Conservation (phyloP, 2,888 invertebrate species). For the Erebia epiphron region DNA sequence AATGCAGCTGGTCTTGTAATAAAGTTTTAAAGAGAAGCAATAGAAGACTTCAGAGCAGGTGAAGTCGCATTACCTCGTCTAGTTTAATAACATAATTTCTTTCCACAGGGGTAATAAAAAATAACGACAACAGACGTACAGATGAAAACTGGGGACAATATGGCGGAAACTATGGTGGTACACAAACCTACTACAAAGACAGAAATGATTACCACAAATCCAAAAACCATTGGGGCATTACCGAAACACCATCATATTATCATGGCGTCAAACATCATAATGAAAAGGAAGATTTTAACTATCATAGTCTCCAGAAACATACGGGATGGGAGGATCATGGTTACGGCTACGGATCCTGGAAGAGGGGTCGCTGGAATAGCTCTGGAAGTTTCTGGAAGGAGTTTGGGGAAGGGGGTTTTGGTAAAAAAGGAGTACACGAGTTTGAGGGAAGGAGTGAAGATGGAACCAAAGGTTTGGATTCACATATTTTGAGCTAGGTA, state of each 20-base stretch:
- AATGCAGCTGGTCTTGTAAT: no score
- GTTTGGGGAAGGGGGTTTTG: constrained; percentile 53
- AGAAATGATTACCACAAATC: constrained; percentile 70
- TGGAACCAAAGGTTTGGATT: constrained; percentile 54
- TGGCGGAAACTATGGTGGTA: constrained; percentile 82
- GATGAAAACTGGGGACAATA: constrained; percentile 83
- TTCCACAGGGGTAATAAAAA: constrained; percentile 56
- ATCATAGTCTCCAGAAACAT: constrained; percentile 71
- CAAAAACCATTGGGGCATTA: constrained; percentile 79
- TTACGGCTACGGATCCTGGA: constrained; percentile 67
- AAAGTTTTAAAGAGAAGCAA: no score
- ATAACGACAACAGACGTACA: constrained; percentile 53
- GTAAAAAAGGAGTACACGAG: constrained; percentile 47
- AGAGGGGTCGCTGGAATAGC: constrained; percentile 63
- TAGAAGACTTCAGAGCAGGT: no score
- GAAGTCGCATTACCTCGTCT: no score
- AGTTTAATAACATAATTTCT: neutral
- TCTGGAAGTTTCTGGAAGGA: constrained; percentile 54
- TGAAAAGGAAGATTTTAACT: constrained; percentile 64
- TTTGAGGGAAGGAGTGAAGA: constrained; percentile 57
- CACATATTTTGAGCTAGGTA: neutral
- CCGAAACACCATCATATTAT: constrained; percentile 57
- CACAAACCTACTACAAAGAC: constrained; percentile 66
- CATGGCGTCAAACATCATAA: constrained; percentile 58
- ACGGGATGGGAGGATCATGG: constrained; percentile 49